Evolutionary conservation across 2,888 invertebrate genomes (phyloP).

Genomic region (Tiphia femorata): DNA sequence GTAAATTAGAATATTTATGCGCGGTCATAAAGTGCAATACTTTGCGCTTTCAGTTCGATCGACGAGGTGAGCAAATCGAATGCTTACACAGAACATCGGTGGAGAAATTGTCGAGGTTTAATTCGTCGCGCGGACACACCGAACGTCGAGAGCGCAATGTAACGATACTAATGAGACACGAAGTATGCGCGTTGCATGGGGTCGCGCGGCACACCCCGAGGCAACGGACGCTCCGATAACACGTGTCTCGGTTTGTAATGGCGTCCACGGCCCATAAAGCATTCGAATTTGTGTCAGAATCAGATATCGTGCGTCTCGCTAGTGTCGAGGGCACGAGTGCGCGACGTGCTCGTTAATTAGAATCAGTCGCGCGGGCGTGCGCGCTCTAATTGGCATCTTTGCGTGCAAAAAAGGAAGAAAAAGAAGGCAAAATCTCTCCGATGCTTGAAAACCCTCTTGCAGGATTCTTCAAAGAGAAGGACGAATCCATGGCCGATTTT

Average conservation of each 20-base stretch:
- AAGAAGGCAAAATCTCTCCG: too few species aligned
- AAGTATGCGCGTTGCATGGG: neutral
- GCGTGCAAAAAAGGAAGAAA: neutral
- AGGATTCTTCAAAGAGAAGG: too few species aligned
- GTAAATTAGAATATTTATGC: too few species aligned
- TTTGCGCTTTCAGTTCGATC: too few species aligned
- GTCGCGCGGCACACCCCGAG: neutral
- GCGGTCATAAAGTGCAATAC: too few species aligned
- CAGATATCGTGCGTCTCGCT: constrained; percentile 35
- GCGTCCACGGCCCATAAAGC: constrained; percentile 37
- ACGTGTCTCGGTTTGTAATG: constrained; percentile 37
- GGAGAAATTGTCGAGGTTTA: too few species aligned
- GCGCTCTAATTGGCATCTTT: neutral
- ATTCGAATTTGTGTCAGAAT: constrained; percentile 45
- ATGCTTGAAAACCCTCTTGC: too few species aligned
- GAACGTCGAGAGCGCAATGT: neutral
- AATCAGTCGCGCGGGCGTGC: neutral
- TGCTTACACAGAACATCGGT: too few species aligned
- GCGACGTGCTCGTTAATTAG: constrained; percentile 1
- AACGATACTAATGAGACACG: neutral
- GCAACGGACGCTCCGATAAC: constrained; percentile 17
- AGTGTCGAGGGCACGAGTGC: constrained; percentile 21
- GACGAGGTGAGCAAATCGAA: too few species aligned
- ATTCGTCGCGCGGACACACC: neutral
- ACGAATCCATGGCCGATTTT: too few species aligned